phyloP scores from a whole-genome alignment of 1,140 invertebrate genomes.

The Apis mellifera region Amel_HAv3.1 CM009933.2:4538001-4538500 shows the following conservation, averaged over 20 bases:
- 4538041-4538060: background rate
- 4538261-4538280: slow-evolving; percentile 56
- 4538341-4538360: slow-evolving; percentile 61
- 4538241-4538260: slow-evolving; percentile 54
- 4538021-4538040: slow-evolving; percentile 15
- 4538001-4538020: slow-evolving; percentile 44
- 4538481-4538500: background rate
- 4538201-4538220: slow-evolving; percentile 54
- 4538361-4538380: slow-evolving; percentile 60
- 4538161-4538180: slow-evolving; percentile 19
- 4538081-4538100: slow-evolving; percentile 42
- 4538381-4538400: slow-evolving; percentile 65
- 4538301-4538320: slow-evolving; percentile 64
- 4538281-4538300: slow-evolving; percentile 64
- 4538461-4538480: slow-evolving; percentile 6
- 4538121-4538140: slow-evolving; percentile 33
- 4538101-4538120: slow-evolving; percentile 50
- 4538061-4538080: background rate
- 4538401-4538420: slow-evolving; percentile 28
- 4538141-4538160: too few relatives aligned
- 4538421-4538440: background rate
- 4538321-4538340: slow-evolving; percentile 58
- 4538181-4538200: background rate
- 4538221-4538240: slow-evolving; percentile 28
- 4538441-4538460: background rate